Conservation (phyloP, 2,113 vertebrate species). For the Sciurus niger region DNA sequence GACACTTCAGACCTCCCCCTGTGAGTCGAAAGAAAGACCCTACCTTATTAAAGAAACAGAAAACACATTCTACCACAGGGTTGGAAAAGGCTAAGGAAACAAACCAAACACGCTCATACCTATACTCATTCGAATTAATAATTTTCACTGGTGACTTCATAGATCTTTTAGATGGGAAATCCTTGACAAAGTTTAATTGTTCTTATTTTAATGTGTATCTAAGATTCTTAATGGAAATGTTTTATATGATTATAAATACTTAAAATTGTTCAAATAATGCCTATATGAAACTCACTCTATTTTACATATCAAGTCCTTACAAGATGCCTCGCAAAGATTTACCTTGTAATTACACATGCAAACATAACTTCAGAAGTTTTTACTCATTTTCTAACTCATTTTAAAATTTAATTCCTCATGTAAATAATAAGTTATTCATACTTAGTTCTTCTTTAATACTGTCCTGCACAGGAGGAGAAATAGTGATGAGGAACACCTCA, state of each 20-base stretch:
- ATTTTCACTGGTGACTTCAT: background rate
- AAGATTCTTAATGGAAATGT: background rate
- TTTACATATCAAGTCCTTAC: background rate
- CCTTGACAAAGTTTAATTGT: background rate
- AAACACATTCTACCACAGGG: background rate
- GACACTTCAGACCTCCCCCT: background rate
- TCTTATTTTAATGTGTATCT: background rate
- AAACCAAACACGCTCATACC: background rate
- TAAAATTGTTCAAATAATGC: background rate
- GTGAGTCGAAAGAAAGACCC: background rate
- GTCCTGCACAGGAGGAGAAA: background rate
- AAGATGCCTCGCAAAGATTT: background rate
- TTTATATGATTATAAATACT: conserved; percentile 21
- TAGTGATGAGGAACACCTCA: background rate
- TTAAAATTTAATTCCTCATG: background rate
- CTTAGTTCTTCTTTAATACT: background rate
- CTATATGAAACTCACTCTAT: background rate
- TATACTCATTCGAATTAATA: background rate
- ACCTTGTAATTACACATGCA: background rate
- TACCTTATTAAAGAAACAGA: background rate
- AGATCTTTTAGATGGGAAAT: background rate
- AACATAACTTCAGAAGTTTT: background rate
- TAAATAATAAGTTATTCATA: background rate
- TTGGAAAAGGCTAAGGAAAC: background rate
- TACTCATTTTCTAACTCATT: background rate